Conservation (phyloP, 2,797 vertebrate genomes). For the Rhyacichthys aspro region DNA sequence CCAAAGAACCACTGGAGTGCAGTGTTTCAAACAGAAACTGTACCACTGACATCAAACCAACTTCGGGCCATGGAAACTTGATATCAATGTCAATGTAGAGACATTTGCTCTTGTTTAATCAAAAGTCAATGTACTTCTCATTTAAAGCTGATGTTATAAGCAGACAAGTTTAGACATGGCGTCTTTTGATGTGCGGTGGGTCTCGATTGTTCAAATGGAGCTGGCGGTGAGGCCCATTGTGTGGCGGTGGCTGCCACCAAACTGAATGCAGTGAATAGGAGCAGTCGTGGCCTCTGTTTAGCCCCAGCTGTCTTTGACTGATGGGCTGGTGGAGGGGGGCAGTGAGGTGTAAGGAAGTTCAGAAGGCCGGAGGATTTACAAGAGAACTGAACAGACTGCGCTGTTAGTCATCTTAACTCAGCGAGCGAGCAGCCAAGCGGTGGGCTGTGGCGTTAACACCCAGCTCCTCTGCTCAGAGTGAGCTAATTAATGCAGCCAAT, state of each 20-base stretch:
- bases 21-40: not conserved
- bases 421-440: slow-evolving; percentile 59
- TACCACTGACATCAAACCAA: not conserved
- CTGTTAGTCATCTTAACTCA: slow-evolving; percentile 67
- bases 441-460: slow-evolving; percentile 67
- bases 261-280: slow-evolving; percentile 73
- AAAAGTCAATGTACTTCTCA: not conserved
- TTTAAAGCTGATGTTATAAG: slow-evolving; percentile 4
- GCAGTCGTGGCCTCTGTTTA: slow-evolving; percentile 68
- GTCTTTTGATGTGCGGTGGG: slow-evolving; percentile 28
- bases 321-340: slow-evolving; percentile 49
- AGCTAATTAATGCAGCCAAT: slow-evolving; percentile 96
- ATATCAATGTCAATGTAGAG: no score
- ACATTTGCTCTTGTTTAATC: no score
- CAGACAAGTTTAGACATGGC: slow-evolving; percentile 33
- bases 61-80: no score
- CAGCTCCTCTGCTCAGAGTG: slow-evolving; percentile 73
- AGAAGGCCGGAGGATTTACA: slow-evolving; percentile 61
- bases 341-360: slow-evolving; percentile 64
- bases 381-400: slow-evolving; percentile 68
- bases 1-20: not conserved
- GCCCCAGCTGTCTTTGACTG: slow-evolving; percentile 78
- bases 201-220: slow-evolving; percentile 33
- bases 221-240: slow-evolving; percentile 49
- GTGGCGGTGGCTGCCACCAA: slow-evolving; percentile 34